phyloP scores from a whole-genome alignment of 1,140 invertebrate species.

The Ectropis grisescens region DNA sequence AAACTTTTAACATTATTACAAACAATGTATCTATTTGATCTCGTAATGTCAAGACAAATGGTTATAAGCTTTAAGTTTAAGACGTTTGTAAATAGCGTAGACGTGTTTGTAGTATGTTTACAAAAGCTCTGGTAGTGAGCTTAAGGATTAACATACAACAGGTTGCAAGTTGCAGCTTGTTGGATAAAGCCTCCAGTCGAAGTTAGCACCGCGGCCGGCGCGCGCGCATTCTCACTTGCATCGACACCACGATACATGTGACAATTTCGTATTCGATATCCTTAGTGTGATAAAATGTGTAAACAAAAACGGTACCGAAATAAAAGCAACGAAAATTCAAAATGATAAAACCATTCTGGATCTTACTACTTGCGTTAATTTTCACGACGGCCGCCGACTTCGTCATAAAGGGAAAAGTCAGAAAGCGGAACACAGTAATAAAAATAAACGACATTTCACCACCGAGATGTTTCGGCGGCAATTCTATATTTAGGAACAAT shows the following conservation, averaged over 20 bases:
- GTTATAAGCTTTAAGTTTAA: no score
- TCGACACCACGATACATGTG: no score
- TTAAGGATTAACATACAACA: conserved; percentile 54
- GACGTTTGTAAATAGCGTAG: conserved; percentile 6
- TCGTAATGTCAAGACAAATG: no score
- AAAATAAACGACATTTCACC: conserved; percentile 39
- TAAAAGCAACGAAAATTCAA: conserved; percentile 8
- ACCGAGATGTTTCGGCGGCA: conserved; percentile 38
- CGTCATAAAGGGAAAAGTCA: conserved; percentile 45
- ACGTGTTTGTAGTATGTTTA: conserved; percentile 26
- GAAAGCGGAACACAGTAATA: conserved; percentile 55
- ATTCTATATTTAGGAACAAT: conserved; percentile 50
- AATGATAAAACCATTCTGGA: conserved; percentile 20
- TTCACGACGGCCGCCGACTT: conserved; percentile 29
- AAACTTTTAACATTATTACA: no score
- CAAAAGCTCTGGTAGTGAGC: conserved; percentile 28
- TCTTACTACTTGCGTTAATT: conserved; percentile 17
- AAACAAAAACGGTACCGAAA: no score
- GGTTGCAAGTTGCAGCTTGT: conserved; percentile 40
- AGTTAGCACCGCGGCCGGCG: conserved; percentile 40
- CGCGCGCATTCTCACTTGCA: conserved; percentile 33
- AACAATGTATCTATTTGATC: no score
- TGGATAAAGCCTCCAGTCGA: conserved; percentile 56
- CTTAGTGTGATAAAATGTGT: no score
- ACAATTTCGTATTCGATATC: no score